phyloP scores from a whole-genome alignment of 2,797 vertebrate genomes.

The Bryconaethiops microstoma region DNA sequence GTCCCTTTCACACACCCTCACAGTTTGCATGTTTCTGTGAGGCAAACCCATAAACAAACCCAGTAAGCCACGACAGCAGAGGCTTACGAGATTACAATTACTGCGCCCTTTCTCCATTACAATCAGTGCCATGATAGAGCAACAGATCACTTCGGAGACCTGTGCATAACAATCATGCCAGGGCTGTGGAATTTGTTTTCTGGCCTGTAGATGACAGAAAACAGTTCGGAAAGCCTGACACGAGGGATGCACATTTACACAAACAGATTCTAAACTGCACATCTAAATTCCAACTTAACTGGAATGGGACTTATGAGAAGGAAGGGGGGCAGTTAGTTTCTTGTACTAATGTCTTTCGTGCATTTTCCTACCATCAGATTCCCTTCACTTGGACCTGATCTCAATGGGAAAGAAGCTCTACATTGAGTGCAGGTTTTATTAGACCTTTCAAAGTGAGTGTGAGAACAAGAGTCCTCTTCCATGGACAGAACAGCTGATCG shows the following conservation, averaged over 20 bases:
- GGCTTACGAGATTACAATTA: slow-evolving; percentile 39
- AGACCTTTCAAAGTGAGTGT: not conserved
- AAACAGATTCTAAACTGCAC: slow-evolving; percentile 27
- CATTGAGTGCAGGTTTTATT: not conserved
- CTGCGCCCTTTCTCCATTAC: slow-evolving; percentile 19
- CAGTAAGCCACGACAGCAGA: slow-evolving; percentile 23
- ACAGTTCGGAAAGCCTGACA: not conserved
- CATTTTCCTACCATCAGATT: not conserved
- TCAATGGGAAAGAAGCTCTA: not conserved
- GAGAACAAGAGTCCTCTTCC: not conserved
- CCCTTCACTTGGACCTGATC: not conserved
- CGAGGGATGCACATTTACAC: not conserved
- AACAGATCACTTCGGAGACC: not conserved
- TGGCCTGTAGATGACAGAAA: not conserved
- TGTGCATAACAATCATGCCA: not conserved
- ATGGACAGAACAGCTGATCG: slow-evolving; percentile 14
- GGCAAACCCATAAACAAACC: slow-evolving; percentile 62
- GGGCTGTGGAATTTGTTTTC: not conserved
- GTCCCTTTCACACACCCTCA: slow-evolving; percentile 51
- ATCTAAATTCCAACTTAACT: slow-evolving; percentile 29
- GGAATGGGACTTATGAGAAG: not conserved
- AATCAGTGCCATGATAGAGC: not conserved
- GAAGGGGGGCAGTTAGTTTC: not conserved
- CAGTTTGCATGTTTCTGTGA: slow-evolving; percentile 58
- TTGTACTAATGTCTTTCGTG: not conserved